These are phyloP conservation scores for Drosophila hamatofila DNA, from an alignment of 2,888 invertebrate species.

Conservation along the genomic window DNA sequence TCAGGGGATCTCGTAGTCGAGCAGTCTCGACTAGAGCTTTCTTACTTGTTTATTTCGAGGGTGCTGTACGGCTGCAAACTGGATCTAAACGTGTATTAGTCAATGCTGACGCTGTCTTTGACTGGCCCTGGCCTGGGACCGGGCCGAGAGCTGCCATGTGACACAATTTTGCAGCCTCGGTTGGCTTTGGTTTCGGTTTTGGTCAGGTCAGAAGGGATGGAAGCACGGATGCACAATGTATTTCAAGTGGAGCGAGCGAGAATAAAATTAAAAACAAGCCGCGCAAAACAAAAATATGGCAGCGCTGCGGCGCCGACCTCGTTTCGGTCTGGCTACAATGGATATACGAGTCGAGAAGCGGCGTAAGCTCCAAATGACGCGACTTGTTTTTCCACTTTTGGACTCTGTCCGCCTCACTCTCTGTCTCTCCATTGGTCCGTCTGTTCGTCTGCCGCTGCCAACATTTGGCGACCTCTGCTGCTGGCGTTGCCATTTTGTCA, in stretches of 20 bases:
- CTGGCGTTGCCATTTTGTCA: slow-evolving; percentile 75
- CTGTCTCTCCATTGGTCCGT: background rate
- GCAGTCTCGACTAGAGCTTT: no score
- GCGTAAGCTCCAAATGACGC: slow-evolving; percentile 42
- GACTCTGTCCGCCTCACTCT: slow-evolving; percentile 40
- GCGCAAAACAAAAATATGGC: slow-evolving; percentile 71
- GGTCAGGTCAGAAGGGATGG: slow-evolving; percentile 13
- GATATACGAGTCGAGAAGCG: slow-evolving; percentile 26
- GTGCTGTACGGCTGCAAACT: slow-evolving; percentile 29
- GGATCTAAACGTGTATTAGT: slow-evolving; percentile 73
- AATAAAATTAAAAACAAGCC: slow-evolving; percentile 75
- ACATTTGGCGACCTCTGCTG: slow-evolving; percentile 64
- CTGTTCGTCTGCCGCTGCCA: slow-evolving; percentile 56
- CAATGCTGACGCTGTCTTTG: slow-evolving; percentile 64
- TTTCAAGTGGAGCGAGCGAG: slow-evolving; percentile 77
- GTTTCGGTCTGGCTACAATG: slow-evolving; percentile 66
- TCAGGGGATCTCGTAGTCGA: no score
- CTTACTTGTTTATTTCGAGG: no score
- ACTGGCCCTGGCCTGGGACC: slow-evolving; percentile 65
- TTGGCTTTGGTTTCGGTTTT: slow-evolving; percentile 34
- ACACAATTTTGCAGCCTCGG: slow-evolving; percentile 63
- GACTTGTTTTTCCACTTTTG: slow-evolving; percentile 78
- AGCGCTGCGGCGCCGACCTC: slow-evolving; percentile 79
- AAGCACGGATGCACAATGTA: slow-evolving; percentile 67
- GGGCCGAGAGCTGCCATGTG: slow-evolving; percentile 56